These are phyloP conservation scores for Pantelozetes paolii DNA, from an alignment of 2,888 invertebrate genomes.

Conservation along the genomic window DNA sequence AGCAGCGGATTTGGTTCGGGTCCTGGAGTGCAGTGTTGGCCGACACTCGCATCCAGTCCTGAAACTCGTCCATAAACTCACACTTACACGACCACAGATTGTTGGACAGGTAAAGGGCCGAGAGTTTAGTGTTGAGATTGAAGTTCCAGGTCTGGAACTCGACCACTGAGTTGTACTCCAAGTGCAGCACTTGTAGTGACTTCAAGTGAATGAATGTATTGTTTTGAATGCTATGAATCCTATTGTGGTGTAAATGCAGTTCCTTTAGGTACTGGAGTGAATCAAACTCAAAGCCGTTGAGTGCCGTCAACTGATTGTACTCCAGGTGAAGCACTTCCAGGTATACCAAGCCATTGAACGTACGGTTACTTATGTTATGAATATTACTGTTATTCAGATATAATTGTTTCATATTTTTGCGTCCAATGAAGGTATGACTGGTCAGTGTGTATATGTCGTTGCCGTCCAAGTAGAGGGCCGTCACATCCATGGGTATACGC, in stretches of 20 bases:
- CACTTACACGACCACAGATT: constrained; percentile 82
- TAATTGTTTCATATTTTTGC: constrained; percentile 69
- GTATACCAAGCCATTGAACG: constrained; percentile 75
- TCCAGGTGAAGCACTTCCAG: constrained; percentile 70
- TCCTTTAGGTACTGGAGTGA: constrained; percentile 68
- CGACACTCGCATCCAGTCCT: constrained; percentile 50
- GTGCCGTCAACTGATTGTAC: constrained; percentile 64
- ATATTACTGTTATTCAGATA: constrained; percentile 74
- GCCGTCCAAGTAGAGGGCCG: constrained; percentile 79
- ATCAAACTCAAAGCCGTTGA: constrained; percentile 75
- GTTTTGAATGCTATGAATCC: constrained; percentile 65
- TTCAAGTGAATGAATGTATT: constrained; percentile 66
- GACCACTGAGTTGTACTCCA: constrained; percentile 62
- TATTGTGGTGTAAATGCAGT: constrained; percentile 70
- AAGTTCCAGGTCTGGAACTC: neutral
- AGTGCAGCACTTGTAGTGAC: constrained; percentile 62
- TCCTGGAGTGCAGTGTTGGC: constrained; percentile 41
- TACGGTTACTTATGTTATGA: constrained; percentile 71
- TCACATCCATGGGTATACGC: constrained; percentile 83
- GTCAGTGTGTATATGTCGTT: constrained; percentile 70
- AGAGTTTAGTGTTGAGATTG: constrained; percentile 15
- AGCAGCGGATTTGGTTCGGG: constrained; percentile 45
- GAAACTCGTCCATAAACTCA: constrained; percentile 70
- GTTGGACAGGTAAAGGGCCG: constrained; percentile 35
- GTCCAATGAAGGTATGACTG: constrained; percentile 78